phyloP scores from a whole-genome alignment of 2,113 vertebrate genomes.

The Nothocercus nigrocapillus region DNA sequence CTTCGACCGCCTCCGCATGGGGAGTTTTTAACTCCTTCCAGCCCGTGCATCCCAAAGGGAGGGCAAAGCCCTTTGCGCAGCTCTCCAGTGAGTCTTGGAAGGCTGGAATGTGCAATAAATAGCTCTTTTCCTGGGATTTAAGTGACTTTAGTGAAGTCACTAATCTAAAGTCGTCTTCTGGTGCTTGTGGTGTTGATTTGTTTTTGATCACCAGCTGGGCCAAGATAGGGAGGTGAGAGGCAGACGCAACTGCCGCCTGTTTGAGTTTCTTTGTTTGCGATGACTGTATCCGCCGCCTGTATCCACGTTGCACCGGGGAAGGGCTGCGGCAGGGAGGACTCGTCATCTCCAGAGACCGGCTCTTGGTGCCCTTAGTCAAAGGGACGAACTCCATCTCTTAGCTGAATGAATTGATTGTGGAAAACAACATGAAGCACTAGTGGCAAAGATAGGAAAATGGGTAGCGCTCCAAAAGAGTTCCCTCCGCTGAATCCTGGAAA shows the following conservation, averaged over 20 bases:
- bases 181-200: background rate
- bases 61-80: background rate
- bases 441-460: background rate
- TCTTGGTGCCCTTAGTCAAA: constrained; percentile 5
- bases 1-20: background rate
- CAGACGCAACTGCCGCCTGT: background rate
- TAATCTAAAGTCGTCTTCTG: rapidly evolving
- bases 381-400: background rate
- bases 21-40: background rate
- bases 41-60: background rate
- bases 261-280: constrained; percentile 42
- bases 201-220: background rate
- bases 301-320: background rate
- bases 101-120: background rate
- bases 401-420: background rate
- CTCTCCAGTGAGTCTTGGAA: rapidly evolving
- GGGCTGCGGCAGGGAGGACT: background rate
- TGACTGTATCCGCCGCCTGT: background rate
- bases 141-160: background rate
- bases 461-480: background rate
- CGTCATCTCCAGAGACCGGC: background rate
- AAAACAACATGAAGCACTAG: background rate
- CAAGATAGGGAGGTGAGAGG: background rate
- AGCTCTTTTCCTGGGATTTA: background rate
- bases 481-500: background rate